phyloP scores from a whole-genome alignment of 2,113 vertebrate species.

The Marmota monax region DNA sequence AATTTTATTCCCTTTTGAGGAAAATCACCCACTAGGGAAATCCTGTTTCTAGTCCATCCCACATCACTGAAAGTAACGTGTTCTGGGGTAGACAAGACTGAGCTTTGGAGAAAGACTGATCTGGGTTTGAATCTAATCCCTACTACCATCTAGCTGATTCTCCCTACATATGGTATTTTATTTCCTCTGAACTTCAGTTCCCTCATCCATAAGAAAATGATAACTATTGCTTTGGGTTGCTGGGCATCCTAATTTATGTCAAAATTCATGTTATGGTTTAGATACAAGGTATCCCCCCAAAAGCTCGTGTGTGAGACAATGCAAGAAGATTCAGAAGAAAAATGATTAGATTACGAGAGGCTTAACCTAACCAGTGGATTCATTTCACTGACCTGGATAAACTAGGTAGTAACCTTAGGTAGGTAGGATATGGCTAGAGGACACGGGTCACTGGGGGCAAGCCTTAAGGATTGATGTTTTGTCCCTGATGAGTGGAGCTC shows the following conservation, averaged over 20 bases:
- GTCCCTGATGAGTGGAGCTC: no score
- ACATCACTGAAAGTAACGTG: not conserved
- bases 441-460: no score
- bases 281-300: no score
- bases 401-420: no score
- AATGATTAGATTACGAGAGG: no score
- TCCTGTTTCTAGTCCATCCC: not conserved
- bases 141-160: not conserved
- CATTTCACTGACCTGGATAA: no score
- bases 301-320: no score
- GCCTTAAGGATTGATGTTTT: no score
- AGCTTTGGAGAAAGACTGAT: not conserved
- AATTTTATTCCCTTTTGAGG: not conserved
- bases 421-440: no score
- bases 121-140: not conserved
- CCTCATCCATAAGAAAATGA: not conserved
- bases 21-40: not conserved
- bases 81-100: not conserved
- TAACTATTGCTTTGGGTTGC: not conserved
- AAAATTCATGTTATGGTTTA: not conserved
- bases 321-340: no score
- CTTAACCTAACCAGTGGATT: no score
- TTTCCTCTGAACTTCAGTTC: not conserved
- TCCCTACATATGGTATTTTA: not conserved
- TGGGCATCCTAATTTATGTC: not conserved